Conservation (phyloP, 2,888 invertebrate species). For the Sturmia bella region DNA sequence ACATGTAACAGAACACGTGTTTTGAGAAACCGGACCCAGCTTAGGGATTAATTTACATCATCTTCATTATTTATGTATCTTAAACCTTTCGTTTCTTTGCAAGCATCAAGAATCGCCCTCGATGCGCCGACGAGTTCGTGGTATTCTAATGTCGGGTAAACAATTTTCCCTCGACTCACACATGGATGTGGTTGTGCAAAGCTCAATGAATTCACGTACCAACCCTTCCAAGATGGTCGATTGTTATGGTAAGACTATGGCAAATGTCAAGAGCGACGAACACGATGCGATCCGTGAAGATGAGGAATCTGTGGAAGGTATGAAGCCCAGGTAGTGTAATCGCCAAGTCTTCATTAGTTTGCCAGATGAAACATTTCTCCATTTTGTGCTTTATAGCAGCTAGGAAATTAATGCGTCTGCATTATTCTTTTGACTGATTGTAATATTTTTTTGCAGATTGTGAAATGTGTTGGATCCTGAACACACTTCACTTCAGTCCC, state of each 20-base stretch:
- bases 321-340: conserved; percentile 82
- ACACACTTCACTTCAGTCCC: conserved; percentile 54
- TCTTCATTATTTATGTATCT: too few relatives aligned
- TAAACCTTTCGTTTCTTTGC: not conserved
- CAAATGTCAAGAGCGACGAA: conserved; percentile 52
- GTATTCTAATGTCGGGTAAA: conserved; percentile 93
- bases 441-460: conserved; percentile 43
- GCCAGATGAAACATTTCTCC: conserved; percentile 45
- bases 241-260: conserved; percentile 70
- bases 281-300: conserved; percentile 77
- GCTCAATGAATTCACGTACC: conserved; percentile 84
- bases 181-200: conserved; percentile 91
- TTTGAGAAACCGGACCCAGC: too few relatives aligned
- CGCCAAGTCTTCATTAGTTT: conserved; percentile 70
- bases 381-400: conserved; percentile 29
- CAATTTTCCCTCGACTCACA: conserved; percentile 95
- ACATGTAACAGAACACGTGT: too few relatives aligned
- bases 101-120: conserved; percentile 84
- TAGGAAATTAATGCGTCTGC: not conserved
- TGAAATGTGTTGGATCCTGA: conserved; percentile 58
- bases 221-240: conserved; percentile 68
- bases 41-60: too few relatives aligned
- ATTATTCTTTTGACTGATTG: not conserved
- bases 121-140: conserved; percentile 92
- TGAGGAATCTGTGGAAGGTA: conserved; percentile 82